Evolutionary conservation across 1,140 invertebrate species (phyloP).

Genomic region (Aricia agestis): DNA sequence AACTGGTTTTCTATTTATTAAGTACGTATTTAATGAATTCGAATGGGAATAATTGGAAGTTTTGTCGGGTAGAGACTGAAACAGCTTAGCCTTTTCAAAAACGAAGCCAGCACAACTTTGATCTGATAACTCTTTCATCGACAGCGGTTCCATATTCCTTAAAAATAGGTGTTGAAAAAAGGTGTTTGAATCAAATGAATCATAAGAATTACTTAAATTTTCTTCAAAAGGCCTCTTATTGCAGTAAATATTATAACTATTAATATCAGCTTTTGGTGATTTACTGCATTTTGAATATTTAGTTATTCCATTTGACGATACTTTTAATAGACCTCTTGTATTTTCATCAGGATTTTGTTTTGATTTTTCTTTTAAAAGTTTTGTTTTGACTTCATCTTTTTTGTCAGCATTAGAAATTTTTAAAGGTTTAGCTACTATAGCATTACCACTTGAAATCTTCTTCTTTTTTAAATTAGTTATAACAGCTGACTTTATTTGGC

Average conservation of each 20-base stretch:
- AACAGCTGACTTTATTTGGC: slow-evolving; percentile 51
- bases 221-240: slow-evolving; percentile 39
- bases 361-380: neutral
- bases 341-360: slow-evolving; percentile 31
- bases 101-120: slow-evolving; percentile 73
- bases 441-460: slow-evolving; percentile 27
- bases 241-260: neutral
- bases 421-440: slow-evolving; percentile 28
- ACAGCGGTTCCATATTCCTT: slow-evolving; percentile 55
- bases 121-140: slow-evolving; percentile 44
- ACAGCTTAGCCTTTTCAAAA: slow-evolving; percentile 79
- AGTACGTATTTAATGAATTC: slow-evolving; percentile 79
- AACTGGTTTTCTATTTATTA: slow-evolving; percentile 82
- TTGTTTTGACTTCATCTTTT: neutral
- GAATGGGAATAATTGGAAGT: slow-evolving; percentile 48
- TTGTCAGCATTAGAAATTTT: slow-evolving; percentile 38
- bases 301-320: neutral
- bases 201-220: slow-evolving; percentile 76
- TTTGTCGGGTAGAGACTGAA: slow-evolving; percentile 73
- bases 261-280: neutral
- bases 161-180: slow-evolving; percentile 85
- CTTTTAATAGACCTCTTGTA: neutral
- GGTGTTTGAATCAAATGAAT: slow-evolving; percentile 77
- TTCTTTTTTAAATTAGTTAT: slow-evolving; percentile 63
- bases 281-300: slow-evolving; percentile 22